Base-by-base conservation (phyloP, 2,888 invertebrate species). In the Pyrochroa serraticornis region DNA sequence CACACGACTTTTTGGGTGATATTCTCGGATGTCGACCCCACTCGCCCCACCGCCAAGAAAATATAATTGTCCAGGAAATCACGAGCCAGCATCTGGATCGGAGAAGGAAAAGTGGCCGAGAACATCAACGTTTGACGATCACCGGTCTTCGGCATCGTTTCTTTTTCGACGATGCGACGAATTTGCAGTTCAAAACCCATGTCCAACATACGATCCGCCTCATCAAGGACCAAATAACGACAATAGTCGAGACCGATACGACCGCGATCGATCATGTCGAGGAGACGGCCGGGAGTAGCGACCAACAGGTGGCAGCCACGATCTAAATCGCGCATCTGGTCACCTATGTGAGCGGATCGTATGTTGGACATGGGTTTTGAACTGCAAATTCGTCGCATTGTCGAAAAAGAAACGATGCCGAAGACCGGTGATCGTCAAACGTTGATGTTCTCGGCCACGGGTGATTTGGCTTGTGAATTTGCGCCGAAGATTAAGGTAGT, bases 141-240 rank as follows among this genome's bases (percentile, higher is more conserved):
- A 53, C 97, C 97, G 30, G 94, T 92, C 62, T 87, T 87, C 43
- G 98, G 98, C 98, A 99, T 99, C 22, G 89, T 88, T 79, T 93
- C 90, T 77, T 93, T 87, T 77, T 96, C 93, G 68, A 98, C 95
- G 70, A 90, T 88, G 60, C 88, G 84, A 65, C 91, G 82, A 70
- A 92, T 91, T 83, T 99, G 99, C 0, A 97, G 96, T 81, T 99
- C 98, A 82, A 99, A 99, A 72, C 99, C 99, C 98, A 99, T 99
- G 81, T 98, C 99, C 71, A 99, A 84, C 99, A 99, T 99, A 55
- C 99, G 88, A 83, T 99, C 99, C 62, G 99, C 99, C 82, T 99
- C 99, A 81, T 99, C 99, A 62, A 99, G 84, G 48, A 99, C 96
- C 63, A 99, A 83, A 76, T 91, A 98, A 78, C 90, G 89, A 82